Percentiles rank a stretch among this genome's conserved stretches.
These are phyloP conservation scores for Anastrepha ludens DNA, from an alignment of 1,140 invertebrate genomes.

Conservation along the genomic window DNA sequence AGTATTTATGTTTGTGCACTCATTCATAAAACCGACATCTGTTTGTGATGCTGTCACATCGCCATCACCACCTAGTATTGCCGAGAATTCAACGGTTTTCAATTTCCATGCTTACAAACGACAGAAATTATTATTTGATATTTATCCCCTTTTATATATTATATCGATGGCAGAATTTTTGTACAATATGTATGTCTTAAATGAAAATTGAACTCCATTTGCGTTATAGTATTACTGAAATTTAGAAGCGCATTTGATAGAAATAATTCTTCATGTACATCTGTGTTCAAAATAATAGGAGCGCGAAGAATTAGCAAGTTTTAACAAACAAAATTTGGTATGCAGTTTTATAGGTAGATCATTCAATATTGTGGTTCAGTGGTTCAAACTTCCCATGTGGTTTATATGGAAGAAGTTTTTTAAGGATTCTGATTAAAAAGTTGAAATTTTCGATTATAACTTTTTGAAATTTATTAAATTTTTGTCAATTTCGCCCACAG, in stretches of 20 bases:
- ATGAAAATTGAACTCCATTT: conserved; percentile 4
- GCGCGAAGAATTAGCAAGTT: too few relatives aligned
- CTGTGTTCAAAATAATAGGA: background rate
- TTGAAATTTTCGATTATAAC: too few relatives aligned
- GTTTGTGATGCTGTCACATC: conserved; percentile 5
- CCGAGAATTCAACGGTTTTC: conserved; percentile 14
- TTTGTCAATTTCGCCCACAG: too few relatives aligned
- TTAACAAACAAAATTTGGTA: too few relatives aligned
- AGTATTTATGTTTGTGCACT: background rate
- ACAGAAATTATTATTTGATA: conserved; percentile 44
- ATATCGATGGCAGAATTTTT: background rate
- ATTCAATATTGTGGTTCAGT: too few relatives aligned
- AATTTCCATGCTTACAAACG: conserved; percentile 9
- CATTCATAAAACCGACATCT: background rate
- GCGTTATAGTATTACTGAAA: background rate
- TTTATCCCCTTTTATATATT: background rate
- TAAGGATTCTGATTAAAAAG: background rate
- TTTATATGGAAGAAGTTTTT: background rate
- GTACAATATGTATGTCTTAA: background rate
- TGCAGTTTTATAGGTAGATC: too few relatives aligned
- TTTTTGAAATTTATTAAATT: too few relatives aligned
- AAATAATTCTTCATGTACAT: background rate
- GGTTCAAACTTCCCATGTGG: too few relatives aligned
- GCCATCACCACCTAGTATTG: background rate
- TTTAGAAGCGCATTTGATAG: conserved; percentile 7